These are phyloP conservation scores for Scomber scombrus DNA, from an alignment of 2,113 vertebrate genomes.

Conservation along the genomic window DNA sequence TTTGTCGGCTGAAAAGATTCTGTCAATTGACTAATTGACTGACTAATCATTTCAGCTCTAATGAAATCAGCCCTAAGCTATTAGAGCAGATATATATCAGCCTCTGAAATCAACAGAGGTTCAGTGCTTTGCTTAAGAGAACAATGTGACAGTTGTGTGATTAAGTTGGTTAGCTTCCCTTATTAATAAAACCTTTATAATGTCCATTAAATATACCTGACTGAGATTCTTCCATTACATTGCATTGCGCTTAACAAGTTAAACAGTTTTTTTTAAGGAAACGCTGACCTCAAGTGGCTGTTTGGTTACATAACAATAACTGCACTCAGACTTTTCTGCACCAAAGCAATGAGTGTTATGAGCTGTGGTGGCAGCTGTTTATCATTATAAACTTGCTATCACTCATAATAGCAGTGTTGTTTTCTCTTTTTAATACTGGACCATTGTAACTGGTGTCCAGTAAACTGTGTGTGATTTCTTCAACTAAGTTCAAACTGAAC, in stretches of 20 bases:
- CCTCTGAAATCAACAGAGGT: neutral
- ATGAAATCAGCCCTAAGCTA: neutral
- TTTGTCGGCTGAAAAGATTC: no score
- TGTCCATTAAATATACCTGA: neutral
- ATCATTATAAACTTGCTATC: neutral
- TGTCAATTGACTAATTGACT: no score
- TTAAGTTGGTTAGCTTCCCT: neutral
- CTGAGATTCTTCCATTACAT: neutral
- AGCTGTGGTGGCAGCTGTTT: neutral
- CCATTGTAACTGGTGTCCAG: no score
- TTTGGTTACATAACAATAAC: conserved; percentile 1
- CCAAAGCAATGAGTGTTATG: neutral
- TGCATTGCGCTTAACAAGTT: neutral
- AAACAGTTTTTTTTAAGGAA: conserved; percentile 21
- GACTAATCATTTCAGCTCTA: neutral
- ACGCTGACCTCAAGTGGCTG: conserved; percentile 69
- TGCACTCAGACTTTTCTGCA: neutral
- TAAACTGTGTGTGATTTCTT: no score
- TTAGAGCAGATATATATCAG: no score
- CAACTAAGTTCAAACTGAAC: neutral
- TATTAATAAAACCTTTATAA: neutral
- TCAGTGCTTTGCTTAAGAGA: neutral
- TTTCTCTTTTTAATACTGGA: no score
- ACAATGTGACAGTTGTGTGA: neutral
- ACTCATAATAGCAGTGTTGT: neutral